Base-by-base conservation (phyloP, 2,113 vertebrate species). In the Pelvicachromis taeniatus region DNA sequence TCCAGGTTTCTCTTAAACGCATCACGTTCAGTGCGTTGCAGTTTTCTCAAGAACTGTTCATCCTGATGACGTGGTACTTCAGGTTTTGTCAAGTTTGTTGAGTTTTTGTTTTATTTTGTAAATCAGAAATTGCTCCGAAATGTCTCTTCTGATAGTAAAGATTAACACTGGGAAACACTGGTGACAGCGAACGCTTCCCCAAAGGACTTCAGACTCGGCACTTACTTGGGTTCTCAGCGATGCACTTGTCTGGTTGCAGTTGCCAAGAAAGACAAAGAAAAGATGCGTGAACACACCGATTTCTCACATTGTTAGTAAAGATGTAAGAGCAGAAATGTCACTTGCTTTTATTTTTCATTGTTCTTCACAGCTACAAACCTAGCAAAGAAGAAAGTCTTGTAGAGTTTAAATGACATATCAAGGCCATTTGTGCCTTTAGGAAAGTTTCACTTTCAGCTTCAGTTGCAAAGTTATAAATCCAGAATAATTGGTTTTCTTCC, bases 341-440 rank as follows among this genome's bases (percentile, higher is more conserved):
- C 38, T 7, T 38, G 17, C 29, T 6, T 42, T 16, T 13, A 42
- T 26, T 70, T 4, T 45, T 45, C 26, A 70, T 48, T 29, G 23
- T 48, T 73, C 1, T 42, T 48, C 40, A 45, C 0, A 73, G 2
- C 23, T 73, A 16, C 40, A 73, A 48, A 45, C 13, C 0, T 16
- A 23, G 40, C 1, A 48, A 70, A 70, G 65, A 17, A 40, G 40
- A 26, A 73, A 29, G 21, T 17, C 19, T 7, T n/a, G 52, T 54
- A n/a, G 19, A 7, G 7, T 73, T 70, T 26, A 17, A 29, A 29
- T 73, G 40, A 0, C 9, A 50, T 0, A 17, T 29, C 7, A 73
- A 0, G 4, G 42, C 23, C 23, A 48, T 40, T 0, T 48, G 65
- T 45, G 14, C 9, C 38, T 59, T 33, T 59, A 59, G 0, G 29